Percentiles rank a stretch among this genome's conserved stretches.
phyloP scores from a whole-genome alignment of 2,113 vertebrate genomes.

The Sprattus sprattus region DNA sequence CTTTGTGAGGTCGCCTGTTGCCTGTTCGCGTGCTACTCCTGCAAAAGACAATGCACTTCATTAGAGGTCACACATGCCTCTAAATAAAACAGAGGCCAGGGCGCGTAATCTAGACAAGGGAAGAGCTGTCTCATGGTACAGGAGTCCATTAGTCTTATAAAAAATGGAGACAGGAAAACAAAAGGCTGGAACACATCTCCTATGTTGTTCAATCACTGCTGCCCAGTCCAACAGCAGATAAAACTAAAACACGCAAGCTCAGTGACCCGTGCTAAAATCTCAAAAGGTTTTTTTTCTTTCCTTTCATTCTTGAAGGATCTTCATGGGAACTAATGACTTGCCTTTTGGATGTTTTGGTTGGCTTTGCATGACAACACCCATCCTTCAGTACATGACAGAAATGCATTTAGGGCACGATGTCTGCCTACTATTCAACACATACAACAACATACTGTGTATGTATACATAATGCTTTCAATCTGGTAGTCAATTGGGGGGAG shows the following conservation, averaged over 20 bases:
- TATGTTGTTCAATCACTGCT: constrained; percentile 38
- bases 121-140: constrained; percentile 44
- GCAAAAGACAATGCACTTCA: constrained; percentile 62
- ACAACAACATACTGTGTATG: neutral
- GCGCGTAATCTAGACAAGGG: constrained; percentile 56
- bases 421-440: neutral
- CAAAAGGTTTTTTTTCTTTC: constrained; percentile 48
- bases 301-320: constrained; percentile 24
- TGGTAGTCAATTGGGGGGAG: neutral
- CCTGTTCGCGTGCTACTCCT: constrained; percentile 49
- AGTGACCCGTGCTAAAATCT: constrained; percentile 53
- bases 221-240: constrained; percentile 16
- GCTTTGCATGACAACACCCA: neutral
- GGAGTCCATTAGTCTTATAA: constrained; percentile 76
- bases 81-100: constrained; percentile 66
- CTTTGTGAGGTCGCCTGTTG: neutral
- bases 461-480: neutral
- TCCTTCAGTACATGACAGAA: neutral
- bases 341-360: constrained; percentile 31
- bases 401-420: neutral
- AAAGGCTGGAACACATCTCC: constrained; percentile 40
- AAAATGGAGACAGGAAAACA: constrained; percentile 62
- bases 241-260: constrained; percentile 59
- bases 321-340: neutral
- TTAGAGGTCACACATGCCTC: constrained; percentile 50